Evolutionary conservation across 1,140 invertebrate species (phyloP).

Genomic region (Wiebesia pumilae): DNA sequence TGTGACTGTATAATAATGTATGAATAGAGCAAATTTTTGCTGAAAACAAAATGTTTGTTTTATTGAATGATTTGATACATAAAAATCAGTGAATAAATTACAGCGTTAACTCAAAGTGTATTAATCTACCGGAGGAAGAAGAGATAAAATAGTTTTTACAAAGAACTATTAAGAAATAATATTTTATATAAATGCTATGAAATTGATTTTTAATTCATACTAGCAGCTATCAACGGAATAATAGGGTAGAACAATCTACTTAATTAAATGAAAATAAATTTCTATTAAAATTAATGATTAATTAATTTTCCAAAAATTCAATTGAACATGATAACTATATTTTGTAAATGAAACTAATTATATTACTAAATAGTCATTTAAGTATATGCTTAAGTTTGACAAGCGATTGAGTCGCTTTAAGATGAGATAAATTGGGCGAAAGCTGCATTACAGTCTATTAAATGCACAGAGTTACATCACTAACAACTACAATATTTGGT

Average conservation of each 20-base stretch:
- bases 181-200: not conserved
- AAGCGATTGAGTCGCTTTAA: not conserved
- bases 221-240: not conserved
- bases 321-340: not conserved
- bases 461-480: not conserved
- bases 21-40: slow-evolving; percentile 11
- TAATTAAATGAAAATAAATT: not conserved
- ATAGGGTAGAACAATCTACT: not conserved
- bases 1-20: not conserved
- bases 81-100: not conserved
- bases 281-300: not conserved
- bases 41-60: not conserved
- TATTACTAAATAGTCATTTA: not conserved
- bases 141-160: not conserved
- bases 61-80: not conserved
- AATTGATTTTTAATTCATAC: not conserved
- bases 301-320: not conserved
- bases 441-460: not conserved
- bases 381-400: too few species aligned
- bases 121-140: not conserved
- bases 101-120: not conserved
- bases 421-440: not conserved
- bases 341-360: not conserved
- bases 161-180: not conserved
- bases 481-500: not conserved